Evolutionary conservation across 2,888 invertebrate species (phyloP).

Genomic region (Resseliella maxima): DNA sequence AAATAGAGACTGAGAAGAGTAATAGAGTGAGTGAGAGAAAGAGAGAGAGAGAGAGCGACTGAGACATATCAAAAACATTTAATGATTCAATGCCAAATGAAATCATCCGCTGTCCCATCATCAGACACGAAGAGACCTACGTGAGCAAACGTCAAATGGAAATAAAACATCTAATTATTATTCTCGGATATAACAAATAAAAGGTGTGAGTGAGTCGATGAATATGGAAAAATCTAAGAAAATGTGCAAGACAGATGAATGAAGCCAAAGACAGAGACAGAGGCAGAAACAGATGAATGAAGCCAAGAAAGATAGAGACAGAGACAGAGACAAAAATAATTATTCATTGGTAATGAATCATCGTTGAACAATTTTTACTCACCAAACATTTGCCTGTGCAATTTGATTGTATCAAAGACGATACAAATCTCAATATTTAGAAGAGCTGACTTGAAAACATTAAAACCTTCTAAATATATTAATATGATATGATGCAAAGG

Average conservation of each 20-base stretch:
- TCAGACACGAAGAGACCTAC: neutral
- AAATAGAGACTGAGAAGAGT: too few relatives aligned
- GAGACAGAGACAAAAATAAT: neutral
- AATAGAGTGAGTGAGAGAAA: neutral
- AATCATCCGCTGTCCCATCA: neutral
- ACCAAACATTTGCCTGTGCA: neutral
- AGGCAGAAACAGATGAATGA: too few relatives aligned
- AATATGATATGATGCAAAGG: neutral
- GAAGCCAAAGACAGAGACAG: too few relatives aligned
- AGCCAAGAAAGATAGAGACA: too few relatives aligned
- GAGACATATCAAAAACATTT: neutral
- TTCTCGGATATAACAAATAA: neutral
- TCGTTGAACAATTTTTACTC: neutral
- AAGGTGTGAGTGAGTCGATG: neutral
- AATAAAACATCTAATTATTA: neutral
- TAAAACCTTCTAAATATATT: neutral
- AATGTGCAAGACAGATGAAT: too few relatives aligned
- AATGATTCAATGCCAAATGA: conserved; percentile 23
- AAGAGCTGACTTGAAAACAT: neutral
- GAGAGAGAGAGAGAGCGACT: neutral
- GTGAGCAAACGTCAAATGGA: neutral
- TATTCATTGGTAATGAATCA: conserved; percentile 16
- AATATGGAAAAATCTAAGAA: too few relatives aligned
- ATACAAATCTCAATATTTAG: neutral
- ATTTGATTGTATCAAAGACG: too few relatives aligned